Conservation (phyloP, 1,140 invertebrate genomes). For the Aphidius ervi region DNA sequence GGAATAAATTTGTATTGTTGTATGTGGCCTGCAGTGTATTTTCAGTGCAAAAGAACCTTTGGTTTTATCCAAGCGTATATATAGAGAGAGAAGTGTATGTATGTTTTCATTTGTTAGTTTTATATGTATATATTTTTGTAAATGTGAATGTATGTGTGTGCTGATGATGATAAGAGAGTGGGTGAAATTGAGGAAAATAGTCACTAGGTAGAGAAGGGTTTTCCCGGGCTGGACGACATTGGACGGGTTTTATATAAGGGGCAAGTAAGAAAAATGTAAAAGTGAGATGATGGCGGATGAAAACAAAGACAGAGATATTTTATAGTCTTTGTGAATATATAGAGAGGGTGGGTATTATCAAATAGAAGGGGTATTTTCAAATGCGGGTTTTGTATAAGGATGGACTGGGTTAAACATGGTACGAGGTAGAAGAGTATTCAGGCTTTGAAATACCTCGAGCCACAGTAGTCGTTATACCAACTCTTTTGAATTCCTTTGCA, state of each 20-base stretch:
- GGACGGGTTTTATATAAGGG: constrained; percentile 14
- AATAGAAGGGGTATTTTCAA: constrained; percentile 34
- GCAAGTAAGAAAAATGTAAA: constrained; percentile 30
- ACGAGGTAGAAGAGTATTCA: constrained; percentile 6
- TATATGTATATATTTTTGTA: too few relatives aligned
- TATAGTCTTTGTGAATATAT: constrained; percentile 14
- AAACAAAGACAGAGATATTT: constrained; percentile 9
- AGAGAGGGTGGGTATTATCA: constrained; percentile 12
- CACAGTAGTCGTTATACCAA: not conserved
- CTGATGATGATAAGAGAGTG: constrained; percentile 2
- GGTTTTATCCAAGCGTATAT: too few relatives aligned
- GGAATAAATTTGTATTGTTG: constrained; percentile 8
- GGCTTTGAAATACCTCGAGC: not conserved
- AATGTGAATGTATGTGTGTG: not conserved
- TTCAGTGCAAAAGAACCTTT: not conserved
- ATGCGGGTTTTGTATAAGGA: constrained; percentile 10
- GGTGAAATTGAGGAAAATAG: not conserved
- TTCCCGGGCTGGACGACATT: constrained; percentile 5
- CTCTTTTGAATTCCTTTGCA: constrained; percentile 4
- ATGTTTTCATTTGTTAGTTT: too few relatives aligned
- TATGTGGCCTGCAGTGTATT: constrained; percentile 13
- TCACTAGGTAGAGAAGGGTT: constrained; percentile 13
- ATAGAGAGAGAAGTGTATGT: too few relatives aligned
- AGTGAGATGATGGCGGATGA: constrained; percentile 21
- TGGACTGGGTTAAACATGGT: not conserved